Base-by-base conservation (phyloP, 2,888 invertebrate species). In the Lobophora halterata region DNA sequence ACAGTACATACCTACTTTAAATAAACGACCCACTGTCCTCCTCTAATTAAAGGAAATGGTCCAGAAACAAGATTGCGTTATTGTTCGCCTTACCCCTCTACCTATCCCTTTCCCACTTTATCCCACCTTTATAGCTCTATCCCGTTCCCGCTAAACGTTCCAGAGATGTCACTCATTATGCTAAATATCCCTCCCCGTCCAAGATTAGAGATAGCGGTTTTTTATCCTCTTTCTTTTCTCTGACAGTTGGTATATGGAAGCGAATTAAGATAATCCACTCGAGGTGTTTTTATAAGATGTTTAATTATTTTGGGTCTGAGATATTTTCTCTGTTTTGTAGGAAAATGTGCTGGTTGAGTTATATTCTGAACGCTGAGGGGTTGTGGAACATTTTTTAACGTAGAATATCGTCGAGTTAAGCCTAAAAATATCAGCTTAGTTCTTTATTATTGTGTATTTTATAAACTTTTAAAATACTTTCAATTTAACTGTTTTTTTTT, bases 11-110 rank as follows among this genome's bases (percentile, higher is more conserved):
- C n/a, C n/a, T 74, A 69, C 63, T 52, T 55, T 55, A 68, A 69
- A 78, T 68, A 77, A 77, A 85, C 79, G 65, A 75, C 71, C 71
- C 67, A 70, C 77, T 81, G 83, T 82, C 82, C 79, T 74, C 66
- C 65, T 80, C 87, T 88, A 88, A 88, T 88, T 88, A 88, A 88
- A 81, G 81, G 77, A 86, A 88, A 88, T 88, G 87, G 87, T 65
- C 85, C 67, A 86, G 88, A 88, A 88, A 88, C 88, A 88, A 88
- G 88, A 88, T 88, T 88, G 88, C 77, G 86, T 82, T 85, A 88
- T 87, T 87, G 87, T 88, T 77, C 81, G 78, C 78, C 67, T 65
- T 65, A 69, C 73, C 75, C 59, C 60, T 57, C 46, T 45, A 17
- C 2, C 65, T 36, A 0, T 75, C 78, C 32, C 58, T 31, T 19